phyloP scores from a whole-genome alignment of 2,797 vertebrate species.

The Tapera naevia region DNA sequence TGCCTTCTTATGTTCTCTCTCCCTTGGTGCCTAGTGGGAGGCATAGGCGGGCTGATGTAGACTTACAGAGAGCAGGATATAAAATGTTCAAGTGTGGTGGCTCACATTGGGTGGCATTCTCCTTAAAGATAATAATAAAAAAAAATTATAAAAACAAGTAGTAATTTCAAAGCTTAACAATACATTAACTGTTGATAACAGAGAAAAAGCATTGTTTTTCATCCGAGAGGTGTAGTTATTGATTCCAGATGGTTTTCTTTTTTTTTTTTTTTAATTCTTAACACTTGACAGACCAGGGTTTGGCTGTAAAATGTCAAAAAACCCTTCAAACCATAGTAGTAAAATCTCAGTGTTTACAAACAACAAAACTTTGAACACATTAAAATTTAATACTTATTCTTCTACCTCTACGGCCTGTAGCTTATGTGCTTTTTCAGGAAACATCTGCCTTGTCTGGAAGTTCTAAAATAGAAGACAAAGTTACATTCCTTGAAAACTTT shows the following conservation, averaged over 20 bases:
- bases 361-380: not conserved
- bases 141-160: slow-evolving; percentile 25
- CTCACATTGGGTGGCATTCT: slow-evolving; percentile 8
- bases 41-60: not conserved
- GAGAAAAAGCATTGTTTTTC: not conserved
- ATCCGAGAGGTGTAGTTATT: not conserved
- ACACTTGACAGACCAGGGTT: not conserved
- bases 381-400: not conserved
- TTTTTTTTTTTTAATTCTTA: not conserved
- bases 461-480: not conserved
- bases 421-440: not conserved
- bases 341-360: slow-evolving; percentile 15
- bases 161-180: slow-evolving; percentile 27
- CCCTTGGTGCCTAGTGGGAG: not conserved
- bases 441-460: not conserved
- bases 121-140: not conserved
- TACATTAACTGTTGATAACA: not conserved
- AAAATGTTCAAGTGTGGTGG: not conserved
- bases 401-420: not conserved
- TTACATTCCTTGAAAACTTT: not conserved
- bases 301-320: not conserved
- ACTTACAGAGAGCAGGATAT: not conserved
- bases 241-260: slow-evolving; percentile 5
- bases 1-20: not conserved
- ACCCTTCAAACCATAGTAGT: not conserved